Evolutionary conservation across 2,113 vertebrate genomes (phyloP).

Genomic region (Rhynchomys soricoides): DNA sequence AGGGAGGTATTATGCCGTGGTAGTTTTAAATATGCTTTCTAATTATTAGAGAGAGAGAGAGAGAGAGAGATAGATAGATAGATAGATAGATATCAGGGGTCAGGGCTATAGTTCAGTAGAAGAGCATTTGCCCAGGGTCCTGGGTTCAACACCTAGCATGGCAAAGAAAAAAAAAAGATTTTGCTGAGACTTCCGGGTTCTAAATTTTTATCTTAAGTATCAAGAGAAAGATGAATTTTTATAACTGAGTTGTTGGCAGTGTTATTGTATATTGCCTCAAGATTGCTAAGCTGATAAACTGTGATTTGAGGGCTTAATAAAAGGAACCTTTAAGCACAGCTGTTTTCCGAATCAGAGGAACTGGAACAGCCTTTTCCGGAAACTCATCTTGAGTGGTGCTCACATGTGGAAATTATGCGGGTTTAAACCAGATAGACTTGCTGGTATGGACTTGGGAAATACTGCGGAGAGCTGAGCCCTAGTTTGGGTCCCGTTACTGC

Average conservation of each 20-base stretch:
- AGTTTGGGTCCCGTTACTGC: background rate
- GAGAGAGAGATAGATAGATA: background rate
- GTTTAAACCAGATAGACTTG: background rate
- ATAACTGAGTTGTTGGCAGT: constrained; percentile 5
- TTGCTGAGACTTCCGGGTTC: constrained; percentile 20
- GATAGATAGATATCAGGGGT: background rate
- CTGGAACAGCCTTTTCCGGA: background rate
- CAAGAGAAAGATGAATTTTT: constrained; percentile 57
- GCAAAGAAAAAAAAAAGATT: background rate
- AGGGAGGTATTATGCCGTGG: background rate
- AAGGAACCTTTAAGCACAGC: background rate
- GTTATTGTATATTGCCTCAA: constrained; percentile 34
- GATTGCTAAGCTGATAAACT: background rate
- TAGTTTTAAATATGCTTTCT: constrained; percentile 39
- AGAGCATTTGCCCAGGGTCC: background rate
- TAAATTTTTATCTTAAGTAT: constrained; percentile 63
- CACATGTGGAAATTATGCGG: background rate
- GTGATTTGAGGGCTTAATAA: constrained; percentile 34
- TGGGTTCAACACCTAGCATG: background rate
- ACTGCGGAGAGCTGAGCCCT: background rate
- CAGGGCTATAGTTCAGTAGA: background rate
- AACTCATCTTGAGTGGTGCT: background rate
- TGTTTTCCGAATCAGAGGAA: background rate
- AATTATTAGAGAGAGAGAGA: background rate
- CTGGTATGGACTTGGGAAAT: background rate